Evolutionary conservation across 2,113 vertebrate genomes (phyloP).

Genomic region (Mustelus asterias): DNA sequence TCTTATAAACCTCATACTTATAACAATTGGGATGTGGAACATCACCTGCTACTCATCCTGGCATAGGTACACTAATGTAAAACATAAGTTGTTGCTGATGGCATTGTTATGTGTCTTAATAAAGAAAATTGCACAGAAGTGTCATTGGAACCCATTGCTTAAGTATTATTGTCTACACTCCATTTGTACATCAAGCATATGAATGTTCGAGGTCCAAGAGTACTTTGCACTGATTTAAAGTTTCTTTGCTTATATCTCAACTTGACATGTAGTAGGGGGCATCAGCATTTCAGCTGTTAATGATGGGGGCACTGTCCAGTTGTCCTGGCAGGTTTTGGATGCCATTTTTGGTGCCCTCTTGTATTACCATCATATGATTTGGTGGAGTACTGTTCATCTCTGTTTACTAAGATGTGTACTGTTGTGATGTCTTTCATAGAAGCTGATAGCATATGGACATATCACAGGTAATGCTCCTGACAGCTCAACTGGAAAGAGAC

Average conservation of each 20-base stretch:
- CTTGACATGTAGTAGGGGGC: not conserved
- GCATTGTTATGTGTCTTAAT: not conserved
- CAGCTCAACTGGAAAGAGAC: conserved; percentile 76
- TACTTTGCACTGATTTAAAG: not conserved
- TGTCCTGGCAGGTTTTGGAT: not conserved
- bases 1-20: no score
- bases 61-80: not conserved
- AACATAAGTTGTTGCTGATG: not conserved
- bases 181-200: not conserved
- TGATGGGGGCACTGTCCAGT: not conserved
- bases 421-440: conserved; percentile 55
- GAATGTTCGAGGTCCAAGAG: not conserved
- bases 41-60: not conserved
- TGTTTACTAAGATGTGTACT: not conserved
- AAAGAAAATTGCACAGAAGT: not conserved
- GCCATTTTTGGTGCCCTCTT: no score
- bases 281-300: not conserved
- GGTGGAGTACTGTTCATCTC: no score
- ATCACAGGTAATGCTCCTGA: conserved; percentile 93
- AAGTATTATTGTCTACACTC: not conserved
- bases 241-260: not conserved
- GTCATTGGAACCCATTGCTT: not conserved
- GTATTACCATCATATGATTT: not conserved
- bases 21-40: not conserved
- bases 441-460: conserved; percentile 93